Evolutionary conservation across 2,888 invertebrate genomes (phyloP).

Genomic region (Nomada hirtipes): DNA sequence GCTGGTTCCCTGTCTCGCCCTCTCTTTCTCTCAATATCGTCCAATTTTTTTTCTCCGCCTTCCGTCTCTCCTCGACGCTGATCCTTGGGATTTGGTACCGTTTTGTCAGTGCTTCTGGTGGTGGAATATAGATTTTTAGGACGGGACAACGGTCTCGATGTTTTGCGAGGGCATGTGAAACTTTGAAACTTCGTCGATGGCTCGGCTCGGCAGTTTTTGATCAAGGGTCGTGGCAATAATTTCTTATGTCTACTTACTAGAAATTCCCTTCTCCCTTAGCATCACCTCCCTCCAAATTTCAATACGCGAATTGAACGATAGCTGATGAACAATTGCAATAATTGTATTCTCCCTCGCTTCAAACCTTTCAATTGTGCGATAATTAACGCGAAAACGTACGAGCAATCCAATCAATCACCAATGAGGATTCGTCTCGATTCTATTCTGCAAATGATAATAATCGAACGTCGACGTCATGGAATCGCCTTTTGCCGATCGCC

Average conservation of each 20-base stretch:
- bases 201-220: neutral
- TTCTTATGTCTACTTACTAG: no score
- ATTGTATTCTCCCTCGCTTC: no score
- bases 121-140: neutral
- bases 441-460: neutral
- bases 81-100: neutral
- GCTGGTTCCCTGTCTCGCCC: slow-evolving; percentile 19
- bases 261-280: no score
- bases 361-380: neutral
- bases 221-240: no score
- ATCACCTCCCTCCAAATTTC: no score
- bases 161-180: neutral
- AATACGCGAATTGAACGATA: no score
- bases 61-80: slow-evolving; percentile 1
- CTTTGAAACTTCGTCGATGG: neutral
- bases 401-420: neutral
- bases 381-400: neutral
- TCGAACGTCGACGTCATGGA: neutral
- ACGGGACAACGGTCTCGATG: neutral
- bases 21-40: slow-evolving; percentile 6
- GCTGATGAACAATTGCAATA: no score
- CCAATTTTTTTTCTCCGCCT: slow-evolving; percentile 39
- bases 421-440: neutral
- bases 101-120: neutral
- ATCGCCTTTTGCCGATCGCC: slow-evolving; percentile 13